Conservation (phyloP, 2,113 vertebrate species). For the Amblyopsis rosae region DNA sequence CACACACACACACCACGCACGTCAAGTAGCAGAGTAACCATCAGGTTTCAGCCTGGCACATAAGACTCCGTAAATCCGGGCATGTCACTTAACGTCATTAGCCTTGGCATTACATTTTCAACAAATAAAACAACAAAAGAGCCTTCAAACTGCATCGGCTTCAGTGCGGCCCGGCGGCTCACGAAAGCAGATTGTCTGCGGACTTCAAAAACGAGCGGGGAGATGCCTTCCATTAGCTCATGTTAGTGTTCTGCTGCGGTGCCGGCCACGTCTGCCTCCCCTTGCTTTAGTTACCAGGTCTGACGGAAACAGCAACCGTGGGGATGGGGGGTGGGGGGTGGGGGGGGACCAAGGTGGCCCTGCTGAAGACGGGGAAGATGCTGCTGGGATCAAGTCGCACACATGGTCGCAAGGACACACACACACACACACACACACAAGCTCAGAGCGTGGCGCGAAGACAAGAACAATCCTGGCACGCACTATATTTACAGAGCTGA, state of each 20-base stretch:
- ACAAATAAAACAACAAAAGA: constrained; percentile 63
- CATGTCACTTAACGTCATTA: constrained; percentile 53
- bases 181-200: constrained; percentile 45
- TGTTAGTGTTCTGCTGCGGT: constrained; percentile 40
- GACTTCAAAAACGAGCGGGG: constrained; percentile 52
- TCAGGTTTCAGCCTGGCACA: constrained; percentile 39
- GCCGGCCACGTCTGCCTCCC: constrained; percentile 41
- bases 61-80: constrained; percentile 32
- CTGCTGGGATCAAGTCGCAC: constrained; percentile 10
- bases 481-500: constrained; percentile 61
- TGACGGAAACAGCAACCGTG: constrained; percentile 46
- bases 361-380: constrained; percentile 30
- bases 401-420: background rate
- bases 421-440: constrained; percentile 2
- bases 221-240: constrained; percentile 62
- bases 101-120: constrained; percentile 44
- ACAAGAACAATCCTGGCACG: constrained; percentile 48
- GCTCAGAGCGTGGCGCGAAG: constrained; percentile 37
- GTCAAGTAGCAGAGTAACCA: constrained; percentile 10
- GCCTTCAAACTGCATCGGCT: constrained; percentile 49
- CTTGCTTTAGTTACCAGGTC: constrained; percentile 56
- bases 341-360: constrained; percentile 48
- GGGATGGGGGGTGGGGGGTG: background rate
- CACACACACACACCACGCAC: constrained; percentile 8
- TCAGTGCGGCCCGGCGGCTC: constrained; percentile 27